phyloP scores from a whole-genome alignment of 2,888 invertebrate species.

The Dioctria rufipes region DNA sequence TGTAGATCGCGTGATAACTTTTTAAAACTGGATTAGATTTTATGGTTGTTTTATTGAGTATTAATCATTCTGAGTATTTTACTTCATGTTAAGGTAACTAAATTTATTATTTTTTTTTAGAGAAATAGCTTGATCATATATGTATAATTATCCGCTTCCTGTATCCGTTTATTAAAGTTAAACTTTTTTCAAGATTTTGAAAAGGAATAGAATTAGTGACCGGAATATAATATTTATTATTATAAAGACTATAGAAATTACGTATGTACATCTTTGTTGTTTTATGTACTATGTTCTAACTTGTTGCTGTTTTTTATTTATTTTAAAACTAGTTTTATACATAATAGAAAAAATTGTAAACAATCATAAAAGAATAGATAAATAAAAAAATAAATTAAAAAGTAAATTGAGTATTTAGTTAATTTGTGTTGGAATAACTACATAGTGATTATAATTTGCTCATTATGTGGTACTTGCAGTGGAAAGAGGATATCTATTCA shows the following conservation, averaged over 20 bases:
- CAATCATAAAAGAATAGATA: conserved; percentile 41
- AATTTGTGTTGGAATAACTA: too few species aligned
- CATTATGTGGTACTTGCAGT: too few species aligned
- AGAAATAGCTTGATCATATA: background rate
- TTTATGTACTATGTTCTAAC: conserved; percentile 19
- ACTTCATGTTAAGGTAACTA: too few species aligned
- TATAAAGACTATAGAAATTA: conserved; percentile 10
- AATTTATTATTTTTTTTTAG: background rate
- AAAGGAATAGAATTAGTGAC: conserved; percentile 11
- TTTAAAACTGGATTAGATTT: background rate
- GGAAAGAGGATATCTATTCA: too few species aligned
- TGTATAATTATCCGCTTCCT: background rate
- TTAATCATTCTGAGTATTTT: too few species aligned
- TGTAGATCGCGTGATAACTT: background rate
- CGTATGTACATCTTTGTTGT: background rate
- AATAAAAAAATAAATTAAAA: conserved; percentile 29
- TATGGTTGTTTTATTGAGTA: background rate
- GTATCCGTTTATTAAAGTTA: background rate
- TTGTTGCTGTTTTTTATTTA: conserved; percentile 26
- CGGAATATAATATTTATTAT: background rate
- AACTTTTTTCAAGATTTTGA: background rate
- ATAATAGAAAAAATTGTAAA: conserved; percentile 24
- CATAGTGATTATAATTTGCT: too few species aligned
- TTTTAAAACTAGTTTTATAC: conserved; percentile 40
- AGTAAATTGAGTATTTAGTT: background rate